Conservation (phyloP, 2,797 vertebrate species). For the Gallinago solitaria region DNA sequence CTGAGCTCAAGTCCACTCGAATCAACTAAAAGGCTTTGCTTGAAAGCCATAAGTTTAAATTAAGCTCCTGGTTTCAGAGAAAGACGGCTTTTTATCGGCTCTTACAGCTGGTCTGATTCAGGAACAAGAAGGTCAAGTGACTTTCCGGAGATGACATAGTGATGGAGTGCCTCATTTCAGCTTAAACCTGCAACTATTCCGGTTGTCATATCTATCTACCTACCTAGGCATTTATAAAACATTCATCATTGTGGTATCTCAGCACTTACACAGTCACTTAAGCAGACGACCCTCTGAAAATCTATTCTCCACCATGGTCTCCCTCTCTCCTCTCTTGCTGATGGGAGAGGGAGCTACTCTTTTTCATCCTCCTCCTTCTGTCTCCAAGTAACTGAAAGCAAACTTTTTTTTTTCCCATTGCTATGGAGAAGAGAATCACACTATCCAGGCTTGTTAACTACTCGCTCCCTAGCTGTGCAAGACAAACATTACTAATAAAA, state of each 20-base stretch:
- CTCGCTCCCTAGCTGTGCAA: background rate
- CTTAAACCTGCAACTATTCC: conserved; percentile 37
- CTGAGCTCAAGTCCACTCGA: background rate
- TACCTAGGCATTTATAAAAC: conserved; percentile 21
- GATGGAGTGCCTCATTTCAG: conserved; percentile 54
- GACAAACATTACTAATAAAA: background rate
- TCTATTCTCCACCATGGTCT: background rate
- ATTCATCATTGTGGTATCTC: conserved; percentile 33
- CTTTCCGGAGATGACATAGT: conserved; percentile 35
- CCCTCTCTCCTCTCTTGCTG: background rate
- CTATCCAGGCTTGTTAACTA: background rate
- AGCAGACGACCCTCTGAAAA: background rate
- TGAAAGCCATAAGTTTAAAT: background rate
- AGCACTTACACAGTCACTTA: conserved; percentile 11
- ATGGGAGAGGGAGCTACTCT: conserved; percentile 16
- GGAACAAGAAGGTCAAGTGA: conserved; percentile 49
- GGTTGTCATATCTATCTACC: conserved; percentile 44
- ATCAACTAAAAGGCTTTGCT: background rate
- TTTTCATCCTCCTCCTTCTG: background rate
- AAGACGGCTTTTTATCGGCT: conserved; percentile 21
- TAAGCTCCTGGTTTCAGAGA: background rate
- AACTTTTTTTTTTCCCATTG: background rate
- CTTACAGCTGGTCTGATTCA: conserved; percentile 15
- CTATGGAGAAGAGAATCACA: background rate
- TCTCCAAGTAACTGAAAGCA: conserved; percentile 5